Evolutionary conservation across 1,140 invertebrate genomes (phyloP).

Genomic region (Cyrtorhinus lividipennis): DNA sequence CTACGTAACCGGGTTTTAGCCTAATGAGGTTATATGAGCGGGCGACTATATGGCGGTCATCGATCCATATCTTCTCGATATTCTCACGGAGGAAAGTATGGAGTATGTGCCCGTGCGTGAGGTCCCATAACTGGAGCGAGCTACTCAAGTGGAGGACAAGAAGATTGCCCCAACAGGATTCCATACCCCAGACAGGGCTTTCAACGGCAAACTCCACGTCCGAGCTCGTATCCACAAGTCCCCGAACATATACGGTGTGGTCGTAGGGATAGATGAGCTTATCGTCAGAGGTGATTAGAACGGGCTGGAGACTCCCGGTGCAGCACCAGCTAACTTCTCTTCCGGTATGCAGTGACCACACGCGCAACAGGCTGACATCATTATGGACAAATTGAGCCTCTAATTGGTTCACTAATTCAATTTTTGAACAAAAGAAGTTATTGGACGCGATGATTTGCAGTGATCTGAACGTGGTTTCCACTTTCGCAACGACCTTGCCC

Average conservation of each 20-base stretch:
- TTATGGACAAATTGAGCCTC: too few relatives aligned
- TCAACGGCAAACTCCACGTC: neutral
- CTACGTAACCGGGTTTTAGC: neutral
- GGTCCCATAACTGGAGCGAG: conserved; percentile 8
- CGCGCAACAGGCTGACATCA: conserved; percentile 5
- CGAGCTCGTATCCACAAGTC: neutral
- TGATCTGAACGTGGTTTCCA: neutral
- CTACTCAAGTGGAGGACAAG: neutral
- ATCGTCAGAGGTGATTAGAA: neutral
- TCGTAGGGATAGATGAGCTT: conserved; percentile 4
- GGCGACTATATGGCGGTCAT: neutral
- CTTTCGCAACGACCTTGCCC: neutral
- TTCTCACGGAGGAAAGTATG: neutral
- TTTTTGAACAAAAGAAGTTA: conserved; percentile 7
- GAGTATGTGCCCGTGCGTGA: neutral
- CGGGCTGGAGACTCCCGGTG: neutral
- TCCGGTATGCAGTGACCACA: conserved; percentile 8
- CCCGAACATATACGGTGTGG: neutral
- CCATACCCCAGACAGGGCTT: neutral
- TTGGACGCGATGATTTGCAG: neutral
- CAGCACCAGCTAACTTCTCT: neutral
- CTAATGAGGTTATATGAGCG: too few relatives aligned
- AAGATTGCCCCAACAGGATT: neutral
- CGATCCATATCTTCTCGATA: conserved; percentile 4
- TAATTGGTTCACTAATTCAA: neutral